phyloP scores from a whole-genome alignment of 2,113 vertebrate genomes.

The Halichoerus grypus region DNA sequence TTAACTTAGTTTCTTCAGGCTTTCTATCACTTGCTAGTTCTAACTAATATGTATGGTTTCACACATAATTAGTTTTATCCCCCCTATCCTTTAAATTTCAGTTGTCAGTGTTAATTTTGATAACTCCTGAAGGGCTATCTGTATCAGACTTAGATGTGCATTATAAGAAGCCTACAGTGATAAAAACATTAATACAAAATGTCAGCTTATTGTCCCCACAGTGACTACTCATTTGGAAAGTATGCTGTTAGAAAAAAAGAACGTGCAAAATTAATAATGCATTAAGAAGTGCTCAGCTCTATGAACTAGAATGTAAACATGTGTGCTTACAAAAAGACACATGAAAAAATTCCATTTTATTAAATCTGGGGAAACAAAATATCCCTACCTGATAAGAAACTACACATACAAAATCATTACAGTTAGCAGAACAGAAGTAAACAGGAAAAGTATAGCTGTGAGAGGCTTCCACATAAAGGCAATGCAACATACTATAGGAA shows the following conservation, averaged over 20 bases:
- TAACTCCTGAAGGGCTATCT: neutral
- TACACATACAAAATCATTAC: neutral
- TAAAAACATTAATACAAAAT: constrained; percentile 36
- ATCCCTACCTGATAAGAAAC: neutral
- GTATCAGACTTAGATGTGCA: neutral
- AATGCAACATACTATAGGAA: neutral
- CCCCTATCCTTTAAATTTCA: neutral
- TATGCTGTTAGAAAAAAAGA: neutral
- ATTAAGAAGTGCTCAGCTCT: neutral
- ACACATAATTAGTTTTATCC: neutral
- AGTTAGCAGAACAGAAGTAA: neutral
- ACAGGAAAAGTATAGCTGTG: neutral
- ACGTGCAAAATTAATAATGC: neutral
- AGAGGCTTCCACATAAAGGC: constrained; percentile 1
- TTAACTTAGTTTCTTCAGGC: neutral
- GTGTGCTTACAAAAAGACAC: neutral
- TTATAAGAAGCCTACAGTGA: neutral
- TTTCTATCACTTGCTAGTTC: neutral
- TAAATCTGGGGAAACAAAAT: constrained; percentile 42
- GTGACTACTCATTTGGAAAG: neutral
- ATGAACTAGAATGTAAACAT: constrained; percentile 32
- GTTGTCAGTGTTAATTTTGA: neutral
- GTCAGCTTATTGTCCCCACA: neutral
- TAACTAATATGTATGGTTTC: neutral
- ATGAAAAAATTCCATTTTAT: constrained; percentile 8